Conservation (phyloP, 2,113 vertebrate genomes). For the Pseudorectes ferrugineus region DNA sequence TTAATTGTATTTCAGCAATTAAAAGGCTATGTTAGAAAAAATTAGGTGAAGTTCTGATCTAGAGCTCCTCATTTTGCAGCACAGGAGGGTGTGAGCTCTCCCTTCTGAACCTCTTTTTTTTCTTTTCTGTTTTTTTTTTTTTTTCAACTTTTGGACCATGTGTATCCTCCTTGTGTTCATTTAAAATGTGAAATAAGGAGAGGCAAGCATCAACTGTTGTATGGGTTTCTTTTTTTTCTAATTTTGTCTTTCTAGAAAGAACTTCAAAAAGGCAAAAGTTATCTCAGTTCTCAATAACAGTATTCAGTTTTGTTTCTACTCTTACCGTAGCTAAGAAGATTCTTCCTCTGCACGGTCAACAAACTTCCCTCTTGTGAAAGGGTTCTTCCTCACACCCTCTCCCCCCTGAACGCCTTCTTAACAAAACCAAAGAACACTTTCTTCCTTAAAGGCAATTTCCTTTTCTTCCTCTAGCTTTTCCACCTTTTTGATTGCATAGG, state of each 20-base stretch:
- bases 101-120: not conserved
- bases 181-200: not conserved
- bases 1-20: not conserved
- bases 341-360: not conserved
- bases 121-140: rapidly evolving
- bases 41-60: not conserved
- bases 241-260: not conserved
- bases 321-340: not conserved
- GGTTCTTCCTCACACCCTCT: not conserved
- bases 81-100: not conserved
- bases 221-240: not conserved
- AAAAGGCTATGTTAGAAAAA: not conserved
- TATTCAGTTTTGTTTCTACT: not conserved
- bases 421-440: not conserved
- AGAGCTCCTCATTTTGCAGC: not conserved
- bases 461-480: not conserved
- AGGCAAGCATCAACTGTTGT: not conserved
- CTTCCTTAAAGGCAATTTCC: not conserved
- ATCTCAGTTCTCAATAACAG: not conserved
- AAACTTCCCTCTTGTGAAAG: not conserved
- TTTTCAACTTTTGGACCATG: not conserved
- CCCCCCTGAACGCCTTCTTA: not conserved
- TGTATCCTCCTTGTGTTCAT: not conserved
- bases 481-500: not conserved
- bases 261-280: not conserved